Evolutionary conservation across 2,113 vertebrate genomes (phyloP), one percentile per base, ranked within the genome.

Genomic region (Odocoileus virginianus): DNA sequence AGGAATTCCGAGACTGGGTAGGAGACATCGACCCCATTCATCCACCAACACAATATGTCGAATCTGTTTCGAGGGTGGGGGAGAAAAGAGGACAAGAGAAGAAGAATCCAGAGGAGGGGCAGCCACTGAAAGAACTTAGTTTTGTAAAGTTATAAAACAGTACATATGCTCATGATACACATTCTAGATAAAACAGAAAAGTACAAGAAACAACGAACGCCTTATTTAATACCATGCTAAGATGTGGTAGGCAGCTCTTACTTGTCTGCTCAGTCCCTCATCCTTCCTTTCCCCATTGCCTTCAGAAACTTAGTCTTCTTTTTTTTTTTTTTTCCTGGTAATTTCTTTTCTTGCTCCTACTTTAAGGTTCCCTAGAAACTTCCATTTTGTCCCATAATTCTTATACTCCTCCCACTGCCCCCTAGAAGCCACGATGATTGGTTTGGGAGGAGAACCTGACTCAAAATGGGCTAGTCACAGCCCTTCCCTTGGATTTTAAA

Each of bases 21-120:
- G 95, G 88, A 94, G 74, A 97, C 87, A 87, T 12, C 58, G 94
- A 79, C 58, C 79, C 60, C 82, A 79, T 89, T 89, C 58, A 88
- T 54, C 60, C 78, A 64, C 83, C 88, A 52, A 89, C 88, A 74
- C 47, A 47, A 13, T 27, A 33, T 45, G 27, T 81, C 33, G 78
- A 5, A 8, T 79, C 55, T 43, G 60, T 82, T 92, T 89, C 85
- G 23, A 36, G 43, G 21, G 23, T 14, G 25, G 47, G 40, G 54
- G 67, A 78, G 83, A 30, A 43, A 33, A 55, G 43, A 40, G 36
- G 89, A 54, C 15, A 47, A 83, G 83, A 28, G 78, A 36, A 47
- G 83, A 43, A 82, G 64, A 76, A 94, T 58, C 71, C 76, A 27
- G 83, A 86, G 50, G n/a, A 55, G 50, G n/a, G 54, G 45, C 21